Base-by-base conservation (phyloP, 35 echinoderm and acorn worm genomes). In the Ptychodera flava region DNA sequence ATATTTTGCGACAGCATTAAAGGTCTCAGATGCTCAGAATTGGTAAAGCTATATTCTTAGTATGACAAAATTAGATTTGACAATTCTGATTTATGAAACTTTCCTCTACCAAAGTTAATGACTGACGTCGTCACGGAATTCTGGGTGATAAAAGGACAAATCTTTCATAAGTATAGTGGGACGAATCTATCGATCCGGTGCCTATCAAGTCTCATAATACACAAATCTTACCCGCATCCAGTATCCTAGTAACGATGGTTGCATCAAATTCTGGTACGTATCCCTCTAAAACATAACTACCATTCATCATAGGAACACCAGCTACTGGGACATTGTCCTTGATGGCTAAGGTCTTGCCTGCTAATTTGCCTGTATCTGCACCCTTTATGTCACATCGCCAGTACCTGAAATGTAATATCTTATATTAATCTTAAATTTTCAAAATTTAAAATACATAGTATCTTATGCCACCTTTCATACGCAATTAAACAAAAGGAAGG, bases 181-280 rank as follows among this genome's bases (percentile, higher is more conserved):
- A n/a, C n/a, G n/a, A n/a, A n/a, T n/a, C n/a, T n/a, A n/a, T n/a
- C n/a, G n/a, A n/a, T n/a, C n/a, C n/a, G n/a, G n/a, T n/a, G n/a
- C n/a, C n/a, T n/a, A n/a, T n/a, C n/a, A n/a, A n/a, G n/a, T n/a
- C n/a, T n/a, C n/a, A n/a, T n/a, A n/a, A n/a, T n/a, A n/a, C n/a
- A n/a, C n/a, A n/a, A n/a, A n/a, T n/a, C n/a, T 33, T 64, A 94
- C 93, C 93, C 80, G 85, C 89, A 88, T 94, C 93, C 0, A 94
- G 76, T 76, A 94, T 45, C 35, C 89, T 87, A 31, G 93, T 94
- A 16, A 94, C 93, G 22, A 94, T 86, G 1, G 93, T 91, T 15
- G 93, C 93, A 78, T 94, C 93, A 32, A 88, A 88, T 38, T 88
- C 89, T 1, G 91, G 91, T 16, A 80, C 83, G 79, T 90, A 93